Evolutionary conservation across 2,888 invertebrate genomes (phyloP).

Genomic region (Epirrita christyi): DNA sequence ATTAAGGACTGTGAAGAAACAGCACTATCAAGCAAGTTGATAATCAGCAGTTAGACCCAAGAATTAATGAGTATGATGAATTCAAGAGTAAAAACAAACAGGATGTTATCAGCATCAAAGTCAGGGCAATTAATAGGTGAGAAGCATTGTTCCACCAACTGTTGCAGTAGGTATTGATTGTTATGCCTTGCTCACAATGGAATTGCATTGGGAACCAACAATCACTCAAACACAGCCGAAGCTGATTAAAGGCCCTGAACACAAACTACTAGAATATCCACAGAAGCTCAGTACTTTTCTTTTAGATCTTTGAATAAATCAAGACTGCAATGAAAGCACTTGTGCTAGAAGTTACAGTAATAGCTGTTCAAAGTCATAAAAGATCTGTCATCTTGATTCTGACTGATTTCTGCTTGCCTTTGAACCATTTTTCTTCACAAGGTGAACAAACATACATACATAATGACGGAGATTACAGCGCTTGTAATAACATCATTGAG

Average conservation of each 20-base stretch:
- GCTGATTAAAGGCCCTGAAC: slow-evolving; percentile 10
- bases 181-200: slow-evolving; percentile 13
- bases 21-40: no score
- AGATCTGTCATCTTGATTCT: no score
- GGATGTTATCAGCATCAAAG: slow-evolving; percentile 18
- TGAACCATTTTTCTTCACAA: slow-evolving; percentile 12
- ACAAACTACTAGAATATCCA: neutral
- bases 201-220: slow-evolving; percentile 21
- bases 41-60: neutral
- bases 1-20: no score
- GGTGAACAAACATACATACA: slow-evolving; percentile 6
- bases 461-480: slow-evolving; percentile 8
- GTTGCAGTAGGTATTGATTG: slow-evolving; percentile 19
- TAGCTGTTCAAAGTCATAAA: no score
- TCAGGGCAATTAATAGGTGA: slow-evolving; percentile 15
- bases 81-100: slow-evolving; percentile 1
- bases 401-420: neutral
- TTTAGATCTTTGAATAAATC: neutral
- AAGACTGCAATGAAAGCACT: neutral
- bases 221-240: slow-evolving; percentile 16
- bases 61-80: neutral
- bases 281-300: neutral
- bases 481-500: slow-evolving; percentile 32
- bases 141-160: slow-evolving; percentile 21
- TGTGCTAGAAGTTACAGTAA: no score